Evolutionary conservation across 2,888 invertebrate genomes (phyloP), one percentile per base, ranked within the genome.

Genomic region (Muscina levida): DNA sequence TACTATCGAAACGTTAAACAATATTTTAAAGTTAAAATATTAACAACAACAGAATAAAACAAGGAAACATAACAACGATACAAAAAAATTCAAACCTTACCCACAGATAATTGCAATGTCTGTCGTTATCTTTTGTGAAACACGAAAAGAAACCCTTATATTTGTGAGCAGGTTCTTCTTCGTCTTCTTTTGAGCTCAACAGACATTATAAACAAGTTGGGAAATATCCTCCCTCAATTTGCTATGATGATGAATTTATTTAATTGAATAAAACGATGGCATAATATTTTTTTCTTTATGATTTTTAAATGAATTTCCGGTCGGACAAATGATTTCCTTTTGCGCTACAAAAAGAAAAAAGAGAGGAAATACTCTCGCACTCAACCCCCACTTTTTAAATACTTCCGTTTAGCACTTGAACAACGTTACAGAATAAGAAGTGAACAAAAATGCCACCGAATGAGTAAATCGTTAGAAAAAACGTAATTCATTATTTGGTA

Each of bases 251-350:
- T n/a, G 31, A 31, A 8, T 31, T 31, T 31, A 51, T 51, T 51
- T 10, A 51, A 51, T 51, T 17, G 51, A 22, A 51, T 51, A 19
- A 6, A 10, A 46, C 17, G 19, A 11, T 22, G 22, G 24, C 53
- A 22, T 10, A 24, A 53, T 24, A 53, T 11, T 53, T 42, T 42
- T 37, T 59, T n/a, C n/a, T 59, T 62, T 39, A 42, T 42, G 19
- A 42, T 48, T 48, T 76, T 70, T 57, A 62, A 68, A 51, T 53
- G 44, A 72, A 74, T 77, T 81, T 81, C 77, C 77, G 73, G 77
- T 81, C 71, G 59, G 62, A 71, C 70, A 66, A 76, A 76, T 72
- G 70, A 79, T 77, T 80, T 77, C 77, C 77, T 81, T 77, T 74
- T n/a, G n/a, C 4, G 46, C 39, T 48, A 19, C 19, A 39, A 51